Conservation (phyloP, 2,888 invertebrate genomes). For the Drosophila meridiana region DNA sequence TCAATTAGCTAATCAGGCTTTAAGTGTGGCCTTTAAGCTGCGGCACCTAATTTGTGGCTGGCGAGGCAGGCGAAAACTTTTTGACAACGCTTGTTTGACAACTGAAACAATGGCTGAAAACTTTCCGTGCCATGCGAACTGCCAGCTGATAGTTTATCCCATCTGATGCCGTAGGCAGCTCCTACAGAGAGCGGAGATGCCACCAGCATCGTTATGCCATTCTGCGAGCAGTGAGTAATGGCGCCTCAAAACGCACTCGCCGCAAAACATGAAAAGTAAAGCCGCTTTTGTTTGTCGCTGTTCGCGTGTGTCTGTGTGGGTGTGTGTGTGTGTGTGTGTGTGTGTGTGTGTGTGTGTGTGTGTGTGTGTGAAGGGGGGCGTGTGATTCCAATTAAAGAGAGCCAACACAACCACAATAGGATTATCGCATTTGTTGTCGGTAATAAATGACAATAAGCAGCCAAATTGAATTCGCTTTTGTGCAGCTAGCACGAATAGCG, state of each 20-base stretch:
- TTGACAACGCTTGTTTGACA: conserved; percentile 54
- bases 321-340: conserved; percentile 13
- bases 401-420: conserved; percentile 72
- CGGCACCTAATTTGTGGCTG: conserved; percentile 37
- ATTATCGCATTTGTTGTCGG: conserved; percentile 65
- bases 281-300: conserved; percentile 64
- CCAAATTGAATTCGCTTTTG: conserved; percentile 50
- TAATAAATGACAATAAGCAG: conserved; percentile 54
- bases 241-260: conserved; percentile 76
- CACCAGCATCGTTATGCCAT: conserved; percentile 31
- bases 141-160: conserved; percentile 50
- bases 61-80: conserved; percentile 47
- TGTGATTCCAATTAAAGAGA: conserved; percentile 65
- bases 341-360: neutral
- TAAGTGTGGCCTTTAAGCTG: conserved; percentile 37
- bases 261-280: conserved; percentile 72
- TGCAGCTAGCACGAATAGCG: neutral
- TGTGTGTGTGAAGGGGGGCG: conserved; percentile 18
- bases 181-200: neutral
- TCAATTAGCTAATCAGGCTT: conserved; percentile 66
- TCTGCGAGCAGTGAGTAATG: conserved; percentile 68
- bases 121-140: conserved; percentile 33
- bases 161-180: conserved; percentile 1
- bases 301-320: conserved; percentile 2
- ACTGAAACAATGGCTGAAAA: conserved; percentile 66